Conservation (phyloP, 2,888 invertebrate genomes). For the Terebella lapidaria region DNA sequence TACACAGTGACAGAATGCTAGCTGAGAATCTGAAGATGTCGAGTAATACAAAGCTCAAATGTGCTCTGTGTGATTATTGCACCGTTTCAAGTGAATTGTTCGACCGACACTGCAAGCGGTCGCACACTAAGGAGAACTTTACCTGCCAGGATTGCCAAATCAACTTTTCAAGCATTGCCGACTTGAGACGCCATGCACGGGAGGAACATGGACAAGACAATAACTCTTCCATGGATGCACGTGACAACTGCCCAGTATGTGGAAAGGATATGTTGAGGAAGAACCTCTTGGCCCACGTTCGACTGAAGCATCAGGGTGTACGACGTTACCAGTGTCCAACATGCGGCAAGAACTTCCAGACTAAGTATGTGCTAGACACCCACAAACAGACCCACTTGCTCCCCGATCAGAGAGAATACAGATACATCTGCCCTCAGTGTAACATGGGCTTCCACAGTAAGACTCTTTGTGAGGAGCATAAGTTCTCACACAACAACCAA, state of each 20-base stretch:
- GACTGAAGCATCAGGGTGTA: background rate
- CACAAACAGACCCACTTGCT: slow-evolving; percentile 1
- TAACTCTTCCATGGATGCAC: background rate
- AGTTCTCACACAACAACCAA: background rate
- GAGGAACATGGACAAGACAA: background rate
- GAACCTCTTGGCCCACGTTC: background rate
- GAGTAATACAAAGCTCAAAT: background rate
- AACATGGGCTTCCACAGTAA: background rate
- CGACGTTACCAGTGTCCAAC: background rate
- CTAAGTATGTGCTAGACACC: background rate
- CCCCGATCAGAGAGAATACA: background rate
- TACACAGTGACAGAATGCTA: too few relatives aligned
- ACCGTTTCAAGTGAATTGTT: background rate
- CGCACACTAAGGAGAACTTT: background rate
- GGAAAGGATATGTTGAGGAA: background rate
- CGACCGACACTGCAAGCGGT: background rate
- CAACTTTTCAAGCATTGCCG: background rate
- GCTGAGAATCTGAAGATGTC: background rate
- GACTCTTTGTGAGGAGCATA: background rate
- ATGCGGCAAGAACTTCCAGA: background rate
- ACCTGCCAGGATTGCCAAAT: background rate
- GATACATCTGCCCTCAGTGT: background rate
- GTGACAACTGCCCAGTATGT: background rate
- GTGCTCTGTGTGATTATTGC: background rate
- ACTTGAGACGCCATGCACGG: background rate